Evolutionary conservation across 2,797 vertebrate genomes (phyloP).

Genomic region (Tiaroga cobitis): DNA sequence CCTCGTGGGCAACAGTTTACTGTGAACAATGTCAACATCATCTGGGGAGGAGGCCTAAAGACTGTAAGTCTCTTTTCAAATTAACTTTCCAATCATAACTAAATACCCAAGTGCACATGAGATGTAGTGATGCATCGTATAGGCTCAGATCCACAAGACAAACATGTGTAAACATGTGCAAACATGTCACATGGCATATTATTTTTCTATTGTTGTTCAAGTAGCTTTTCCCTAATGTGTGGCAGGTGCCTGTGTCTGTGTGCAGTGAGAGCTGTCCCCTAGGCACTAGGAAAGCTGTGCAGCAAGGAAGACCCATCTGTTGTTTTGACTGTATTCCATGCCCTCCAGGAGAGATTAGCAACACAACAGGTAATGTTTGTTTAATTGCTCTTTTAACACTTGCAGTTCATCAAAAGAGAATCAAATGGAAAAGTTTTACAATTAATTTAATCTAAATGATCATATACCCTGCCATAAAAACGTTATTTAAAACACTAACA

Average conservation of each 20-base stretch:
- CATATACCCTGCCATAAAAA: constrained; percentile 14
- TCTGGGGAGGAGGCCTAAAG: constrained; percentile 60
- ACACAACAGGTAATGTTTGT: constrained; percentile 58
- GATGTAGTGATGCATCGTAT: constrained; percentile 19
- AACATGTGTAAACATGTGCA: constrained; percentile 53
- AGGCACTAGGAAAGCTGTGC: constrained; percentile 54
- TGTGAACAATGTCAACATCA: constrained; percentile 54
- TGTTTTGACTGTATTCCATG: constrained; percentile 61
- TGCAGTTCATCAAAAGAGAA: background rate
- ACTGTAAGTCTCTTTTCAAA: constrained; percentile 48
- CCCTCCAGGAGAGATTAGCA: constrained; percentile 63
- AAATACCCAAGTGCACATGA: constrained; percentile 20
- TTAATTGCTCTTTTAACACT: constrained; percentile 31
- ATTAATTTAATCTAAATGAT: background rate
- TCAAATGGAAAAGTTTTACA: background rate
- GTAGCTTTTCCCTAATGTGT: constrained; percentile 42
- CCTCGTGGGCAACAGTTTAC: constrained; percentile 51
- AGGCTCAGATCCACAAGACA: constrained; percentile 27
- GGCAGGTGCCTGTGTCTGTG: constrained; percentile 59
- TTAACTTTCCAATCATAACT: constrained; percentile 14
- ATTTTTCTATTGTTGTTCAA: constrained; percentile 41
- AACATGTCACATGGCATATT: constrained; percentile 52
- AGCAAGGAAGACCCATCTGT: constrained; percentile 58
- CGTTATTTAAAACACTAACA: constrained; percentile 19
- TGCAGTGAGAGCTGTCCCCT: constrained; percentile 58